phyloP scores from a whole-genome alignment of 2,797 vertebrate species.

The Apogon talboti region DNA sequence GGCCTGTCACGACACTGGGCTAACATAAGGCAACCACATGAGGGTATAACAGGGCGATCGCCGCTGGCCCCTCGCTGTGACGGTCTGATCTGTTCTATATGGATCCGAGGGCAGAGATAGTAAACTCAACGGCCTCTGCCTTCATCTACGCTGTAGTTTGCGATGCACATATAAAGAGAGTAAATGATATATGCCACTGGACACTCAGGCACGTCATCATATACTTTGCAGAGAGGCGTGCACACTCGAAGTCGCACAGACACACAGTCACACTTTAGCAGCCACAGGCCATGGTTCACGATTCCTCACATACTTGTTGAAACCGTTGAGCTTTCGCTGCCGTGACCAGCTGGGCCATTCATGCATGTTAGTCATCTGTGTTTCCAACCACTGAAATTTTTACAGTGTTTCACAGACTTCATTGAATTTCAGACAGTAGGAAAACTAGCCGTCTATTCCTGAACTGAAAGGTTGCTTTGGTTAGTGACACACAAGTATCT shows the following conservation, averaged over 20 bases:
- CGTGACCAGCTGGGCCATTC: conserved; percentile 61
- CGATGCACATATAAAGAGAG: background rate
- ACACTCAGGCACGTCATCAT: conserved; percentile 7
- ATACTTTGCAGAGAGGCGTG: background rate
- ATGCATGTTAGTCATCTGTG: conserved; percentile 66
- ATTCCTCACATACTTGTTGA: conserved; percentile 68
- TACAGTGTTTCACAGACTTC: conserved; percentile 62
- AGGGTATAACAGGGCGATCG: conserved; percentile 35
- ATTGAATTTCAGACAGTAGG: conserved; percentile 53
- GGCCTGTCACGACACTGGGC: conserved; percentile 15
- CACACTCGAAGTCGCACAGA: conserved; percentile 7
- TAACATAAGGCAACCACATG: conserved; percentile 45
- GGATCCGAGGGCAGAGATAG: conserved; percentile 11
- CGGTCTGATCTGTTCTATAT: conserved; percentile 31
- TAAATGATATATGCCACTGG: background rate
- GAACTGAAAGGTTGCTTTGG: conserved; percentile 41
- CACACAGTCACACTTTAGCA: conserved; percentile 32
- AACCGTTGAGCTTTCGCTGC: conserved; percentile 48
- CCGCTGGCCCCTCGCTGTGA: conserved; percentile 39
- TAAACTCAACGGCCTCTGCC: conserved; percentile 24
- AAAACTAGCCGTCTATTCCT: conserved; percentile 39
- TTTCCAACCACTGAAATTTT: conserved; percentile 65
- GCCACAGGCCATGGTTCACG: conserved; percentile 40
- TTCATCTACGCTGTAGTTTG: background rate
- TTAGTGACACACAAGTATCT: conserved; percentile 49